Evolutionary conservation across 2,113 vertebrate species (phyloP), one percentile per base, ranked within the genome.

Genomic region (Lagopus leucura): DNA sequence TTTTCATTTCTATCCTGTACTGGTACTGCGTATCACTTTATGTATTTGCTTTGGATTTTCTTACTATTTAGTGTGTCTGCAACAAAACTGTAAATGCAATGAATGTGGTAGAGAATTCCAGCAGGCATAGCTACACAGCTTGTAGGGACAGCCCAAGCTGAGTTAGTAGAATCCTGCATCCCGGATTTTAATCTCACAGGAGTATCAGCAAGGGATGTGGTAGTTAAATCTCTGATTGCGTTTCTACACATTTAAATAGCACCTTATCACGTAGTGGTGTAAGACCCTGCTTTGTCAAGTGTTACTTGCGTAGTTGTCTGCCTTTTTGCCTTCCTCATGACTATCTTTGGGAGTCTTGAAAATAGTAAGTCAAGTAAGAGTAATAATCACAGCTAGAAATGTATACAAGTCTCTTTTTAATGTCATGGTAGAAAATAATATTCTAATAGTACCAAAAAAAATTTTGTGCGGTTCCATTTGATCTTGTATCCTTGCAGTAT

Each of bases 241-340:
- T 85, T 91, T 61, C 40, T 79, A 13, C 69, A 40, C 11, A 2
- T 11, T 84, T 40, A 52, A 64, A 20, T 87, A 79, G 14, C 1
- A 3, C 34, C 6, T 55, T 71, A 48, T 18, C 7, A 2, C 28
- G 32, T 16, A 17, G 14, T 71, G 32, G 10, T 64, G 4, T 10
- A 61, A 54, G 61, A 55, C 10, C 6, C 74, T 52, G 30, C 7
- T 58, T 58, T 85, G 27, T 34, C 24, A 45, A 19, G 54, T 34
- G 25, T 36, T 64, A 3, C 17, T 82, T 58, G 14, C 0, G 0
- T 55, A 27, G 42, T 72, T 66, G 5, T 25, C 85, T 52, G 4
- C 13, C 18, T 63, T 47, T 42, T 32, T 82, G 21, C 61, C 55
- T 76, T 77, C 34, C 40, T 30, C 0, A 0, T 70, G 50, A 20